A percentile compares a stretch with the other conserved stretches of the same genome.
Conservation (phyloP, 2,888 invertebrate species). For the Tiphia femorata region DNA sequence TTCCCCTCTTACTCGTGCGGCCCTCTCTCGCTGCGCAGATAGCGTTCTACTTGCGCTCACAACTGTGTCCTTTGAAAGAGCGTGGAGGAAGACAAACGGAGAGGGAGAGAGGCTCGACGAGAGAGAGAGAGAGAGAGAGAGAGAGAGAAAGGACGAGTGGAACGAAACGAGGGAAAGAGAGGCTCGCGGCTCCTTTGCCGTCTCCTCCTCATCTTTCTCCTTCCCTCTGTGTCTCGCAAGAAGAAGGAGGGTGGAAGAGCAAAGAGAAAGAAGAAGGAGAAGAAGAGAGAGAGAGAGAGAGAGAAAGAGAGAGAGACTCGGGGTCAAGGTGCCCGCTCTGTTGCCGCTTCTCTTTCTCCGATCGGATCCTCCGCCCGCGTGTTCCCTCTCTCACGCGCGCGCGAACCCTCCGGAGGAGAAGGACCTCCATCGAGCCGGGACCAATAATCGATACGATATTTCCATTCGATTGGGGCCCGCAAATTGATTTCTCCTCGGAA, state of each 20-base stretch:
- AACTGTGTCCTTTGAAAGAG: too few species aligned
- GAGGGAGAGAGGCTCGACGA: background rate
- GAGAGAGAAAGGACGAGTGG: constrained; percentile 14
- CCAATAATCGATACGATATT: too few species aligned
- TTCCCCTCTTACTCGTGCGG: background rate
- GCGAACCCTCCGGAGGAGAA: too few species aligned
- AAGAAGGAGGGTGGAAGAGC: background rate
- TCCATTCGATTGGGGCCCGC: too few species aligned
- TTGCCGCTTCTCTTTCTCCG: constrained; percentile 35
- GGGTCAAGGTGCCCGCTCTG: constrained; percentile 40
- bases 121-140: constrained; percentile 17
- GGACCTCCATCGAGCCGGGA: too few species aligned
- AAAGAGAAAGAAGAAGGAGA: background rate
- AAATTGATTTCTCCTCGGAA: too few species aligned
- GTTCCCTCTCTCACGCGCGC: too few species aligned
- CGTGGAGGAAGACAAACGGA: constrained; percentile 22
- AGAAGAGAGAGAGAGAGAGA: background rate
- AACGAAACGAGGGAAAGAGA: constrained; percentile 18
- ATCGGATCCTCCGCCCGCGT: too few species aligned
- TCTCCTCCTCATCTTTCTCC: constrained; percentile 5
- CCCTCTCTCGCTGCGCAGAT: background rate
- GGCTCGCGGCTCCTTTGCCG: constrained; percentile 25
- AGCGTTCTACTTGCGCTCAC: too few species aligned
- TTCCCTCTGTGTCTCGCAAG: too few species aligned
- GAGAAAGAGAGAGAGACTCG: constrained; percentile 5